Evolutionary conservation across 2,113 vertebrate species (phyloP), one percentile per base, ranked within the genome.

Genomic region (Bolborhynchus lineola): DNA sequence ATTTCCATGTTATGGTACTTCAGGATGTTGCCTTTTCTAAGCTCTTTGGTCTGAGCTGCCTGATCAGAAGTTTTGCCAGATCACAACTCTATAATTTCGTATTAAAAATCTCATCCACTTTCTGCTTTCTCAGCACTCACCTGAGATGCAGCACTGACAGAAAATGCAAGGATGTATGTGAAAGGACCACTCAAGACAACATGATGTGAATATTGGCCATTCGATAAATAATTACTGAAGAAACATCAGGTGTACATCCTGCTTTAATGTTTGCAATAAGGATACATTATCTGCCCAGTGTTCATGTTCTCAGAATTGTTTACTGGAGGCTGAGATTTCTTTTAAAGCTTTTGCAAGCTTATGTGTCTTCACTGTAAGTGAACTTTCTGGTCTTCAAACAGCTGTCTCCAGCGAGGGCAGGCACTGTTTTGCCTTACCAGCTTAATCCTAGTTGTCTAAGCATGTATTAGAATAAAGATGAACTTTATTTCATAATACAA

Each of bases 1-100:
- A 92, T 96, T 90, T 94, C 68, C 90, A 95, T 93, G 68, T 86
- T 81, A 11, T 7, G 28, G 92, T 92, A 50, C 70, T 95, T 92
- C 72, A 83, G 68, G 46, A 81, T 81, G 47, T 81, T 93, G 68
- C 37, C 49, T 86, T 0, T 74, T 86, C n/a, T 88, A 47, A 82
- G 11, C 2, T 76, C 13, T 64, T 88, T 65, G 41, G 28, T 69
- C 7, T 71, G 52, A 57, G 23, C 28, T 65, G 29, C n/a, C 64
- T 78, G 20, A 86, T 87, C 28, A 42, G 53, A 94, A 80, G 65
- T 52, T 75, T 59, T 74, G 16, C 33, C 65, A 63, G n/a, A 86
- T 68, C 59, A 83, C 4, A 59, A 28, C 39, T 70, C 9, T n/a
- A 2, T 67, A 60, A 64, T 60, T 71, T 92, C 20, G 26, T 44